These are phyloP conservation scores for Calameuta pallipes DNA, from an alignment of 2,888 invertebrate species.

Conservation along the genomic window DNA sequence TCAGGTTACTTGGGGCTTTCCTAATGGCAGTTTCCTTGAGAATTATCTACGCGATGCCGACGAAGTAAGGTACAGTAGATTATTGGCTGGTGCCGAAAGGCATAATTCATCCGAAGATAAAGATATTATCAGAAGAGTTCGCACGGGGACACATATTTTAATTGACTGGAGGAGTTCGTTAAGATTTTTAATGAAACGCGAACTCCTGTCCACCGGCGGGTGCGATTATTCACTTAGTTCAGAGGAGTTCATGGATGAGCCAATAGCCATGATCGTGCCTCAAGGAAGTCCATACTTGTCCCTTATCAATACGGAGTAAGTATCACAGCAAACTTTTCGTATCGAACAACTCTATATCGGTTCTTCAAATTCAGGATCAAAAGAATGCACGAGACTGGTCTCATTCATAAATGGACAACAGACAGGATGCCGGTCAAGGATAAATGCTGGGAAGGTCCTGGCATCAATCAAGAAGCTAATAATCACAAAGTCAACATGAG, in stretches of 20 bases:
- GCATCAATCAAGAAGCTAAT: slow-evolving; percentile 75
- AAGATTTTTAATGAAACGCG: slow-evolving; percentile 71
- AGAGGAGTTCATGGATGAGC: slow-evolving; percentile 84
- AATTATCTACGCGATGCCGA: slow-evolving; percentile 73
- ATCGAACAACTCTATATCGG: neutral
- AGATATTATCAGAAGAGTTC: slow-evolving; percentile 70
- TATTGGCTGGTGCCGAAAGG: slow-evolving; percentile 71
- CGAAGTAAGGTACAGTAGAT: slow-evolving; percentile 70
- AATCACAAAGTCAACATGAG: slow-evolving; percentile 89
- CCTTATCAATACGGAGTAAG: slow-evolving; percentile 84
- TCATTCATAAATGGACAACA: slow-evolving; percentile 85
- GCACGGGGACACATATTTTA: slow-evolving; percentile 76
- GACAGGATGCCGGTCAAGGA: slow-evolving; percentile 83
- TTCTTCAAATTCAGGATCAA: slow-evolving; percentile 72
- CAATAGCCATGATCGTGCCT: slow-evolving; percentile 81
- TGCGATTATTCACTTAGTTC: slow-evolving; percentile 82
- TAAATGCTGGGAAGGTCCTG: slow-evolving; percentile 77
- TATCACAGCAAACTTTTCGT: slow-evolving; percentile 29
- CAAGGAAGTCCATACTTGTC: slow-evolving; percentile 81
- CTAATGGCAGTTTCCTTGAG: slow-evolving; percentile 81
- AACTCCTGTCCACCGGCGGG: slow-evolving; percentile 73
- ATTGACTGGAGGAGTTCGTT: slow-evolving; percentile 87
- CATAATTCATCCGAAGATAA: slow-evolving; percentile 46
- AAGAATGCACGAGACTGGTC: slow-evolving; percentile 85
- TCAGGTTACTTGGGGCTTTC: slow-evolving; percentile 80